A percentile compares a stretch with the other conserved stretches of the same genome.
phyloP scores from a whole-genome alignment of 2,113 vertebrate genomes.

The Galeopterus variegatus region DNA sequence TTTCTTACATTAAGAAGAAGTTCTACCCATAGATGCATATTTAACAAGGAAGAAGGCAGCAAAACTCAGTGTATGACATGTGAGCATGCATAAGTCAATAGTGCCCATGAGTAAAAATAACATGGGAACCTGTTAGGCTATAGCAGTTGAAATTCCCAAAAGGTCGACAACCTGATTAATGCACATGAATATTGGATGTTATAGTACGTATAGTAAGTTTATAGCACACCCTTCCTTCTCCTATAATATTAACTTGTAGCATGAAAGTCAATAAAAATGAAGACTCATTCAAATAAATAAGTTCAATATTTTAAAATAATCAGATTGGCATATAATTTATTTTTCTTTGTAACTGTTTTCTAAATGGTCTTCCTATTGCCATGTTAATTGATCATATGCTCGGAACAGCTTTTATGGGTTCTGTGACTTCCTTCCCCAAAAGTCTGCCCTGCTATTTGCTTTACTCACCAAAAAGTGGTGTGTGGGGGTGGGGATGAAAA shows the following conservation, averaged over 20 bases:
- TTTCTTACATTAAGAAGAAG: conserved; percentile 42
- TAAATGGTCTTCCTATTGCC: conserved; percentile 7
- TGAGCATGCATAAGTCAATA: not conserved
- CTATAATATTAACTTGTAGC: conserved; percentile 7
- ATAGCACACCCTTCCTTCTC: not conserved
- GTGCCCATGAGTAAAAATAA: not conserved
- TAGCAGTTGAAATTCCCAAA: not conserved
- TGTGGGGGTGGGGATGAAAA: not conserved
- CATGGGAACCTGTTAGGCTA: not conserved
- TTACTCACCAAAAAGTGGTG: not conserved
- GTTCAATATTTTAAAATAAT: not conserved
- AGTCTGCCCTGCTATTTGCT: not conserved
- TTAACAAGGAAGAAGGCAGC: conserved; percentile 19
- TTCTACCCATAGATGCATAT: not conserved
- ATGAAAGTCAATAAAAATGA: conserved; percentile 47
- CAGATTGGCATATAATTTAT: not conserved
- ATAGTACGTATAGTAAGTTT: not conserved
- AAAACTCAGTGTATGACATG: not conserved
- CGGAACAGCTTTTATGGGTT: conserved; percentile 17
- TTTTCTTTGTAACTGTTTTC: not conserved
- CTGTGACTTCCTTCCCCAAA: not conserved
- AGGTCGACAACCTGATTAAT: not conserved
- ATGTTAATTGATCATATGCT: not conserved
- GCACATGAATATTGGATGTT: not conserved
- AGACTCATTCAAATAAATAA: not conserved